Evolutionary conservation across 2,888 invertebrate genomes (phyloP).

Genomic region (Lepas anatifera): DNA sequence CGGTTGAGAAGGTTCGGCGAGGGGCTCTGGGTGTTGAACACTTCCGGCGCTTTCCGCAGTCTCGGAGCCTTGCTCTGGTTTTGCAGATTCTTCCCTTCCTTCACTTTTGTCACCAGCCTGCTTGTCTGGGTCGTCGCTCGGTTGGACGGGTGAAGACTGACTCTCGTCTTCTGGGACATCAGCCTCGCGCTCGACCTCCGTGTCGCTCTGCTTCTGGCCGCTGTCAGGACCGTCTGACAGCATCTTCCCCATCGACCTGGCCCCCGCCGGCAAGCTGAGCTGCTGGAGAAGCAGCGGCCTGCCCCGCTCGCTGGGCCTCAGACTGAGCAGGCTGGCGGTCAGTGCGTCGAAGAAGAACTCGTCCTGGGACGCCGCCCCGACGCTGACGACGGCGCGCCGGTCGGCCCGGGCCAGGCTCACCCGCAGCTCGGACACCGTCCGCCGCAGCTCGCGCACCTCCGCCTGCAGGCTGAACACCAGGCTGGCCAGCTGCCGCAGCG

Average conservation of each 20-base stretch:
- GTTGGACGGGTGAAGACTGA: not conserved
- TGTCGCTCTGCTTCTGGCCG: not conserved
- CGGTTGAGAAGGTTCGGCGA: constrained; percentile 47
- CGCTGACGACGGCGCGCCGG: not conserved
- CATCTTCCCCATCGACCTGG: too few relatives aligned
- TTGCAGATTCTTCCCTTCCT: too few relatives aligned
- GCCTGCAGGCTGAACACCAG: not conserved
- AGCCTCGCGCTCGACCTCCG: not conserved
- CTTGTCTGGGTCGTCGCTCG: not conserved
- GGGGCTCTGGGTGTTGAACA: constrained; percentile 40
- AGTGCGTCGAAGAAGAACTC: constrained; percentile 99
- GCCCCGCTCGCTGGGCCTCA: constrained; percentile 50
- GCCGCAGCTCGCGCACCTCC: not conserved
- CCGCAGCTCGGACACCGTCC: not conserved
- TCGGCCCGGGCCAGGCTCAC: not conserved
- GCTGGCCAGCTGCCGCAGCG: not conserved
- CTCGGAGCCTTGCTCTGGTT: too few relatives aligned
- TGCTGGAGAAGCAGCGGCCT: constrained; percentile 18
- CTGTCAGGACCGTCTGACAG: too few relatives aligned
- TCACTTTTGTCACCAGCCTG: not conserved
- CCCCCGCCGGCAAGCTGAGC: not conserved
- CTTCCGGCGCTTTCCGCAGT: too few relatives aligned
- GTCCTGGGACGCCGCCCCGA: constrained; percentile 52
- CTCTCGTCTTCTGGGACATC: not conserved
- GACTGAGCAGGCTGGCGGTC: constrained; percentile 90